Percentiles rank a stretch among this genome's conserved stretches.
Conservation (phyloP, 2,888 invertebrate species). For the Xylocampa areola region DNA sequence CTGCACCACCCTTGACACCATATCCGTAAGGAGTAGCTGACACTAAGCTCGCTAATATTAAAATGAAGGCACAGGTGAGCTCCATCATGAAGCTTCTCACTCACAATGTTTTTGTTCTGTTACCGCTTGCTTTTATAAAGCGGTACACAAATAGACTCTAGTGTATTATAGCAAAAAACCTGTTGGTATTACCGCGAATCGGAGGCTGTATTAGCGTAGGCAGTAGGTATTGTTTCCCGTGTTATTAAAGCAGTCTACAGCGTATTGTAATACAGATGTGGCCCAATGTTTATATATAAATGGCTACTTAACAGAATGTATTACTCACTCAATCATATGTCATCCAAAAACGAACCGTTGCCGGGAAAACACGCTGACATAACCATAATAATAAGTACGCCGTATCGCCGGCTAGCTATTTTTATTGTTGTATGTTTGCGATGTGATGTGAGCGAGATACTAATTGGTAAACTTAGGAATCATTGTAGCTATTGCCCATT, state of each 20-base stretch:
- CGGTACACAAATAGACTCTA: slow-evolving; percentile 83
- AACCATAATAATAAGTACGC: slow-evolving; percentile 34
- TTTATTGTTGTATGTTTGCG: slow-evolving; percentile 30
- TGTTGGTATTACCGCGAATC: slow-evolving; percentile 82
- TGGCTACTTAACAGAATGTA: slow-evolving; percentile 65
- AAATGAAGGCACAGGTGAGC: slow-evolving; percentile 78
- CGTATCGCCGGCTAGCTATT: slow-evolving; percentile 57
- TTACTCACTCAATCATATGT: slow-evolving; percentile 66
- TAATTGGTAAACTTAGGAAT: slow-evolving; percentile 36
- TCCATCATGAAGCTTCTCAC: slow-evolving; percentile 85
- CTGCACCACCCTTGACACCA: slow-evolving; percentile 79
- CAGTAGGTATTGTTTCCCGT: slow-evolving; percentile 75
- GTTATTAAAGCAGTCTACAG: slow-evolving; percentile 62
- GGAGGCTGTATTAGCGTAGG: slow-evolving; percentile 78
- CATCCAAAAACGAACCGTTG: slow-evolving; percentile 43
- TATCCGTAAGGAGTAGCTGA: slow-evolving; percentile 80
- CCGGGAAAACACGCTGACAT: slow-evolving; percentile 58
- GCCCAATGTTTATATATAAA: slow-evolving; percentile 5
- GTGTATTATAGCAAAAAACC: slow-evolving; percentile 84
- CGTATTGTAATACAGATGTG: slow-evolving; percentile 12
- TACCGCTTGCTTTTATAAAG: slow-evolving; percentile 84
- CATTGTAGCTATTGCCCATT: no score
- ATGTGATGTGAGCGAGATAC: slow-evolving; percentile 48
- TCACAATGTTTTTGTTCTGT: slow-evolving; percentile 79
- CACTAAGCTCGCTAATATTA: slow-evolving; percentile 73